phyloP scores from a whole-genome alignment of 2,888 invertebrate species.

The Scotopteryx bipunctaria region DNA sequence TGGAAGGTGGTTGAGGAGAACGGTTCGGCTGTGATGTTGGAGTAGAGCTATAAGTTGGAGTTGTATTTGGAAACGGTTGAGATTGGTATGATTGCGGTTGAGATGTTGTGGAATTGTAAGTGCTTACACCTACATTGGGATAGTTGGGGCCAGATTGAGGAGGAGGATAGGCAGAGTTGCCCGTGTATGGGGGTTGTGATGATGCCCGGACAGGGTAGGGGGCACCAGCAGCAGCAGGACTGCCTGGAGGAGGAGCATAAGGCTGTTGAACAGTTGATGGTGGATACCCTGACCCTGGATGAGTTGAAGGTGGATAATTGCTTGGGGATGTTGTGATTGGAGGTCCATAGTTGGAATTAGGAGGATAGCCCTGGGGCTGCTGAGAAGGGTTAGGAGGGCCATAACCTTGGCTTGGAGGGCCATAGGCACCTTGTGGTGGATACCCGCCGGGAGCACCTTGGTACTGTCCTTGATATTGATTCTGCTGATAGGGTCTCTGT shows the following conservation, averaged over 20 bases:
- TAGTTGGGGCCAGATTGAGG: slow-evolving; percentile 72
- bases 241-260: slow-evolving; percentile 77
- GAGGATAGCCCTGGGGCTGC: slow-evolving; percentile 87
- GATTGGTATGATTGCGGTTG: slow-evolving; percentile 79
- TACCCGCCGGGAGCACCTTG: slow-evolving; percentile 83
- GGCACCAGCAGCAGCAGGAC: slow-evolving; percentile 68
- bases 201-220: slow-evolving; percentile 75
- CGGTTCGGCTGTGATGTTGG: slow-evolving; percentile 78
- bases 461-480: slow-evolving; percentile 85
- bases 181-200: slow-evolving; percentile 72
- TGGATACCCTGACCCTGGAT: slow-evolving; percentile 75
- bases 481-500: slow-evolving; percentile 87
- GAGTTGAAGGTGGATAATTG: slow-evolving; percentile 82
- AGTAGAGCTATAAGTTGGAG: slow-evolving; percentile 81
- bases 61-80: slow-evolving; percentile 77
- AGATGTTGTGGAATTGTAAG: slow-evolving; percentile 74
- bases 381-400: slow-evolving; percentile 84
- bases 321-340: slow-evolving; percentile 83
- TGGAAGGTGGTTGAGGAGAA: slow-evolving; percentile 82
- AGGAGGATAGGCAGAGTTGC: slow-evolving; percentile 76
- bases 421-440: slow-evolving; percentile 87
- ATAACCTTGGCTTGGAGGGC: slow-evolving; percentile 86
- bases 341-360: slow-evolving; percentile 85
- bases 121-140: slow-evolving; percentile 76
- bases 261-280: slow-evolving; percentile 75